Evolutionary conservation across 2,113 vertebrate genomes (phyloP).

Genomic region (Nannobrachium achirus): DNA sequence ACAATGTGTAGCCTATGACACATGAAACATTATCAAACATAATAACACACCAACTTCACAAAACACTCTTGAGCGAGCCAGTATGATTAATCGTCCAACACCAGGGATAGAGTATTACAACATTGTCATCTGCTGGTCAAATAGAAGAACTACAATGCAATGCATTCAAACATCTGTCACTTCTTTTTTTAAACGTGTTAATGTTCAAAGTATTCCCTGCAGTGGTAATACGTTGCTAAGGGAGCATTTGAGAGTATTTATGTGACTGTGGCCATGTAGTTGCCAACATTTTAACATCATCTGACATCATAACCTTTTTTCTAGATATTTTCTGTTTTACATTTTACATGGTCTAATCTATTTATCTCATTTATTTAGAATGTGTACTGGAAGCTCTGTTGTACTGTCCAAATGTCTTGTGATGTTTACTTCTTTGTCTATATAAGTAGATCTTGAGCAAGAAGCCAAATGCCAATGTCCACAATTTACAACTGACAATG

Average conservation of each 20-base stretch:
- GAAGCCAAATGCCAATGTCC: too few relatives aligned
- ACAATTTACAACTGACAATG: too few relatives aligned
- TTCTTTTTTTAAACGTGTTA: neutral
- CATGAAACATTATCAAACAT: too few relatives aligned
- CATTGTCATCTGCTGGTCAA: conserved; percentile 64
- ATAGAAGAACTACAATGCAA: conserved; percentile 36
- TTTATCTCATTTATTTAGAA: too few relatives aligned
- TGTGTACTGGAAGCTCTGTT: too few relatives aligned
- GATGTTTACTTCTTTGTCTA: too few relatives aligned
- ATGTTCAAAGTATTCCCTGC: neutral
- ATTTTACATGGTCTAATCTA: too few relatives aligned
- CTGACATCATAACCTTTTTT: neutral
- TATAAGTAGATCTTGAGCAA: too few relatives aligned
- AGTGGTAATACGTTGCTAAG: neutral
- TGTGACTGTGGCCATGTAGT: neutral
- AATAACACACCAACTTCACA: too few relatives aligned
- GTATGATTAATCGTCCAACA: neutral
- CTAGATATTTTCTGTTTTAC: too few relatives aligned
- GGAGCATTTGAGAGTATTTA: neutral
- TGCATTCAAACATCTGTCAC: neutral
- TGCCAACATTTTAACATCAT: neutral
- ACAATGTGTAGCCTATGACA: neutral
- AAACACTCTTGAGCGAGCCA: neutral
- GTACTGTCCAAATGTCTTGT: too few relatives aligned
- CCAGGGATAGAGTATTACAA: conserved; percentile 11